Conservation (phyloP, 1,140 invertebrate species). For the Drosophila burlai region DNA sequence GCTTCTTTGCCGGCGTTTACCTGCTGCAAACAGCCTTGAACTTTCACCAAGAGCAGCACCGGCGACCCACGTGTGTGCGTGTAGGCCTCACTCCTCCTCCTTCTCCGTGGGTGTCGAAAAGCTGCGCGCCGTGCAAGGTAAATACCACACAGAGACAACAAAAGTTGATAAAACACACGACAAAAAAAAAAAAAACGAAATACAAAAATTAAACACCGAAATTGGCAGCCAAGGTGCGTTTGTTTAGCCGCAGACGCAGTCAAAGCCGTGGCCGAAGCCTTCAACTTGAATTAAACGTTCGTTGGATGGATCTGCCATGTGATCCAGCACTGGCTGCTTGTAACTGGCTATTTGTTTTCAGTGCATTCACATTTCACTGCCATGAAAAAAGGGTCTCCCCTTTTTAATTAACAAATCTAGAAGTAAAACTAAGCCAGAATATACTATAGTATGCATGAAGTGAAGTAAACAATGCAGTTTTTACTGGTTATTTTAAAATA, state of each 20-base stretch:
- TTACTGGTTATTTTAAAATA: too few species aligned
- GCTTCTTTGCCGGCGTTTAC: slow-evolving; percentile 16
- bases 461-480: too few species aligned
- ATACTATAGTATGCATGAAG: too few species aligned
- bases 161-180: slow-evolving; percentile 31
- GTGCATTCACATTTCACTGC: neutral
- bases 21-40: slow-evolving; percentile 68
- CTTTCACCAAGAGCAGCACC: slow-evolving; percentile 60
- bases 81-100: neutral
- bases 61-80: slow-evolving; percentile 56
- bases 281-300: slow-evolving; percentile 73
- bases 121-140: slow-evolving; percentile 52
- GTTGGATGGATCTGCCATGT: slow-evolving; percentile 8
- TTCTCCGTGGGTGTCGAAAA: slow-evolving; percentile 34
- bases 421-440: too few species aligned
- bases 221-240: slow-evolving; percentile 74
- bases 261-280: slow-evolving; percentile 55
- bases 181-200: neutral
- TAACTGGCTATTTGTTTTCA: slow-evolving; percentile 12
- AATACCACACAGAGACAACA: slow-evolving; percentile 55
- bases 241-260: slow-evolving; percentile 55
- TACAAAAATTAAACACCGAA: slow-evolving; percentile 53
- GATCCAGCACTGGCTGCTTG: neutral
- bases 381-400: neutral
- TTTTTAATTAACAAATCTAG: too few species aligned